These are phyloP conservation scores for Myioborus miniatus DNA, from an alignment of 2,797 vertebrate species.

Conservation along the genomic window DNA sequence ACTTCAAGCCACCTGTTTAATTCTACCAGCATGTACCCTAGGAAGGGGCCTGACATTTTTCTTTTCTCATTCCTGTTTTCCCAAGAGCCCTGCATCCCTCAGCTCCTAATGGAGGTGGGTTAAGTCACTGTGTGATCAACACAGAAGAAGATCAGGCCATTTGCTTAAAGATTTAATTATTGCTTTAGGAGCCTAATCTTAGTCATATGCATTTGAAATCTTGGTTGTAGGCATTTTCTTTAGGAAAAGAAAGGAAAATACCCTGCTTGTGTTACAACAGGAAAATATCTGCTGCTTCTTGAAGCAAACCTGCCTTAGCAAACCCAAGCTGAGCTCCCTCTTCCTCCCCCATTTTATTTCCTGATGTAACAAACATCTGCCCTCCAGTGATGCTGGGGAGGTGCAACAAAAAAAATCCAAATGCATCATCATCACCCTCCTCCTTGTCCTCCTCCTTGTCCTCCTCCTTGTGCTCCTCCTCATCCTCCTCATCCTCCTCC, in stretches of 20 bases:
- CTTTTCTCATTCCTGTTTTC: not conserved
- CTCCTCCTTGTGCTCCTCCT: not conserved
- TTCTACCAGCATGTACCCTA: not conserved
- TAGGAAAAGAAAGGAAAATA: not conserved
- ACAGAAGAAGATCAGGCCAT: not conserved
- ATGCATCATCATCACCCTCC: not conserved
- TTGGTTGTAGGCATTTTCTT: not conserved
- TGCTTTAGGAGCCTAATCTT: not conserved
- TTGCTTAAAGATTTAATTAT: not conserved
- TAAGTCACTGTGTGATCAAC: not conserved
- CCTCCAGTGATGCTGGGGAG: not conserved
- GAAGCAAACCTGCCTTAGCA: not conserved
- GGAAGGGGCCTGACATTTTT: not conserved
- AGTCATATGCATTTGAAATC: not conserved
- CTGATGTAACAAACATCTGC: not conserved
- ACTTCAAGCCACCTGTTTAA: not conserved
- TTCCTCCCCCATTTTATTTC: not conserved
- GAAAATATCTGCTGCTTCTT: not conserved
- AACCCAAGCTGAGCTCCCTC: not conserved
- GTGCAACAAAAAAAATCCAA: not conserved
- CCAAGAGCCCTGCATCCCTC: not conserved
- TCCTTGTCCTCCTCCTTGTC: accelerated
- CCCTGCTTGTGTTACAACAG: not conserved
- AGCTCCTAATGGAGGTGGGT: accelerated
- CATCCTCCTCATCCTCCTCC: not conserved